Evolutionary conservation across 2,113 vertebrate species (phyloP).

Genomic region (Otis tarda): DNA sequence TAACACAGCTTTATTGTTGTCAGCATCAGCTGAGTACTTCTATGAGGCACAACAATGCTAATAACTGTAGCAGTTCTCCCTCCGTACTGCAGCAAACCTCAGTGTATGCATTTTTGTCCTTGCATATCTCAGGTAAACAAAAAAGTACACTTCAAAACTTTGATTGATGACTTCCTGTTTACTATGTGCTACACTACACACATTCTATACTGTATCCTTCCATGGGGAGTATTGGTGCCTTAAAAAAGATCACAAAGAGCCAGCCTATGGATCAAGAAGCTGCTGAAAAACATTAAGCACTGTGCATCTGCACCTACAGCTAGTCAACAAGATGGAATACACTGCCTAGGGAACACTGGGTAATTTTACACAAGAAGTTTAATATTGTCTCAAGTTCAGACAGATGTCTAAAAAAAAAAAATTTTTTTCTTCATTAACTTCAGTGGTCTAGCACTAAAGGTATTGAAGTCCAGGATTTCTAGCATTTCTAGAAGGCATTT

Average conservation of each 20-base stretch:
- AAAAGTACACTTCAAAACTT: background rate
- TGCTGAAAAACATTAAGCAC: background rate
- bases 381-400: background rate
- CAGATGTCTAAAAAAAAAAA: background rate
- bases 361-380: background rate
- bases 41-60: background rate
- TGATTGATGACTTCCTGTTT: background rate
- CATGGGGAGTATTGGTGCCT: background rate
- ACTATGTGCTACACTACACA: background rate
- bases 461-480: background rate
- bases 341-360: background rate
- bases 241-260: background rate
- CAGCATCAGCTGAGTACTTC: background rate
- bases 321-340: background rate
- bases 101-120: background rate
- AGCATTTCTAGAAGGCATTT: background rate
- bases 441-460: background rate
- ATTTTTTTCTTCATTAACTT: background rate
- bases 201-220: background rate
- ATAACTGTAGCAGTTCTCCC: background rate
- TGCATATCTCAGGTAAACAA: background rate
- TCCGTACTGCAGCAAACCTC: background rate
- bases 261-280: background rate
- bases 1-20: background rate
- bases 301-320: background rate